Percentiles rank a stretch among this genome's conserved stretches.
Evolutionary conservation across 2,888 invertebrate species (phyloP).

Genomic region (Brachycybe producta): DNA sequence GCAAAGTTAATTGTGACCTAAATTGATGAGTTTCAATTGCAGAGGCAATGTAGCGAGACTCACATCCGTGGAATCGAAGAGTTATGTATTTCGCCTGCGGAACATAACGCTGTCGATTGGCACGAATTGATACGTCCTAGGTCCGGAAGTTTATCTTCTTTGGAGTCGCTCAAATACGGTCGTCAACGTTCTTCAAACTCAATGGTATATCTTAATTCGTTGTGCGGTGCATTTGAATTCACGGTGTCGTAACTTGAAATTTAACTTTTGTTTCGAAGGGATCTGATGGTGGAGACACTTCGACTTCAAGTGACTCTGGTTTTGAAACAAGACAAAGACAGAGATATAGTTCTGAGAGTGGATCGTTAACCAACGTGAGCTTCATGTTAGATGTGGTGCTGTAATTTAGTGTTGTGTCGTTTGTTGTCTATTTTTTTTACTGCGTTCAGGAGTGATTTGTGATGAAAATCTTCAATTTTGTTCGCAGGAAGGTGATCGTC

Average conservation of each 20-base stretch:
- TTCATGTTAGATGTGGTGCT: background rate
- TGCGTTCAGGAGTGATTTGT: background rate
- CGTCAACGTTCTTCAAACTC: conserved; percentile 6
- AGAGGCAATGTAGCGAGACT: conserved; percentile 27
- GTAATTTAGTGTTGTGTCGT: background rate
- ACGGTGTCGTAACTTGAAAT: background rate
- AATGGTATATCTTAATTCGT: conserved; percentile 1
- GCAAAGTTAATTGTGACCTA: background rate
- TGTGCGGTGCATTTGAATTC: background rate
- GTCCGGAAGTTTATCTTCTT: conserved; percentile 21
- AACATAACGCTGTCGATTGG: conserved; percentile 30
- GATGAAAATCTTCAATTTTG: background rate
- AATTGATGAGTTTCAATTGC: conserved; percentile 7
- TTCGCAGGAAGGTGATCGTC: conserved; percentile 21
- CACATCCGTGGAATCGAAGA: conserved; percentile 33
- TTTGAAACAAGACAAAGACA: conserved; percentile 11
- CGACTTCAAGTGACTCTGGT: conserved; percentile 10
- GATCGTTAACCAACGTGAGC: conserved; percentile 21
- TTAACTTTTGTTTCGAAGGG: background rate
- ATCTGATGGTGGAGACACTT: background rate
- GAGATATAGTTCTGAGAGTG: conserved; percentile 22
- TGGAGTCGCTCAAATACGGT: background rate
- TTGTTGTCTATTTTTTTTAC: too few relatives aligned
- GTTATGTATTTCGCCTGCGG: conserved; percentile 32
- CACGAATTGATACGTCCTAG: conserved; percentile 30